These are phyloP conservation scores for Myiagra hebetior DNA, from an alignment of 2,113 vertebrate genomes.

Conservation along the genomic window DNA sequence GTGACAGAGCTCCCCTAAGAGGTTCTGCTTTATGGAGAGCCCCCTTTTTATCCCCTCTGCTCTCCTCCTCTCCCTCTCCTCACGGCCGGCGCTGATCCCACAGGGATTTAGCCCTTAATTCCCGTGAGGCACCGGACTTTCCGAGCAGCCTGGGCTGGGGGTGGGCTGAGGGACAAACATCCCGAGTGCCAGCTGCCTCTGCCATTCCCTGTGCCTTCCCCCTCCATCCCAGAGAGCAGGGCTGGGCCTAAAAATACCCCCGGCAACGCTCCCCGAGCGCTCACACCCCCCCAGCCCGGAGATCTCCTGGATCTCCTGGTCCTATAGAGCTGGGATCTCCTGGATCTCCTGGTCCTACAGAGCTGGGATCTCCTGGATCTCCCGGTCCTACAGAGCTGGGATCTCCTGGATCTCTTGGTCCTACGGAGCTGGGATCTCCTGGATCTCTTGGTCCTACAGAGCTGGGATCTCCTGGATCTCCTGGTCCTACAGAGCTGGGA, in stretches of 20 bases:
- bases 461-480: too few species aligned
- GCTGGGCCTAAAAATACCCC: constrained; percentile 33
- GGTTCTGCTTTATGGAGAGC: not conserved
- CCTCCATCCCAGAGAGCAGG: not conserved
- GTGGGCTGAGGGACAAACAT: not conserved
- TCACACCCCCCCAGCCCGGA: accelerated
- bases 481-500: too few species aligned
- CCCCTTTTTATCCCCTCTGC: not conserved
- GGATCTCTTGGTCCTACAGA: too few species aligned
- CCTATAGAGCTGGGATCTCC: not conserved
- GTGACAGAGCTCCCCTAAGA: accelerated
- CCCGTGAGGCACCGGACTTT: not conserved
- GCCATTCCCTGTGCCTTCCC: not conserved
- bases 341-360: too few species aligned
- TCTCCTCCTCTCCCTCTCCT: not conserved
- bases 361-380: too few species aligned
- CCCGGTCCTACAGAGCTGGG: too few species aligned
- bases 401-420: too few species aligned
- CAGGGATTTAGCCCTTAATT: not conserved
- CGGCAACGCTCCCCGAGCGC: not conserved
- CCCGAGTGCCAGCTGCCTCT: not conserved
- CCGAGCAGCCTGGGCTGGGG: not conserved
- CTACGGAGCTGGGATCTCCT: too few species aligned
- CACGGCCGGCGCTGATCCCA: not conserved
- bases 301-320: not conserved